phyloP scores from a whole-genome alignment of 2,888 invertebrate genomes.

The Erannis defoliaria region DNA sequence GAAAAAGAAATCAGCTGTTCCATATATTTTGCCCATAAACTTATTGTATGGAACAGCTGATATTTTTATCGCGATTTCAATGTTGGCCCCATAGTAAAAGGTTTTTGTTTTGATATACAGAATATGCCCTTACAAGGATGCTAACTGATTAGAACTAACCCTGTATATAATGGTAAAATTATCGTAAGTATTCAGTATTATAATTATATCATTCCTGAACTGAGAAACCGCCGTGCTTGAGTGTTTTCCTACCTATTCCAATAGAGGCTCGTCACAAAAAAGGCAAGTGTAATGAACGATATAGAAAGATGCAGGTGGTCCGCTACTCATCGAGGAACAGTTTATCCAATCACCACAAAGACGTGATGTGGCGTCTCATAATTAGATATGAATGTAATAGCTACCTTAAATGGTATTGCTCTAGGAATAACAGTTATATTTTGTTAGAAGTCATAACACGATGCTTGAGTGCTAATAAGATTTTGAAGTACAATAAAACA shows the following conservation, averaged over 20 bases:
- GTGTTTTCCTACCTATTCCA: slow-evolving; percentile 10
- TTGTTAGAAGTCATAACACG: slow-evolving; percentile 24
- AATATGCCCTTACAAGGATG: too few relatives aligned
- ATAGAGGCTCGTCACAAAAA: slow-evolving; percentile 25
- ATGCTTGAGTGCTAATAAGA: slow-evolving; percentile 20
- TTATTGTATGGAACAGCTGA: too few relatives aligned
- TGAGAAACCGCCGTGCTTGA: background rate
- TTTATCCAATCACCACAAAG: slow-evolving; percentile 44
- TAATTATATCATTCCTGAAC: background rate
- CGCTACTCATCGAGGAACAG: slow-evolving; percentile 38
- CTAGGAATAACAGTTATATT: slow-evolving; percentile 34
- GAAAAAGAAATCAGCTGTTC: too few relatives aligned
- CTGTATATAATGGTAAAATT: too few relatives aligned
- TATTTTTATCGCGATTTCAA: too few relatives aligned
- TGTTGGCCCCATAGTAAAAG: too few relatives aligned
- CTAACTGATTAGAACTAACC: too few relatives aligned
- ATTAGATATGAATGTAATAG: slow-evolving; percentile 45
- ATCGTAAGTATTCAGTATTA: too few relatives aligned
- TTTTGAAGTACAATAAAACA: background rate
- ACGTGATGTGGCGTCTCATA: slow-evolving; percentile 50
- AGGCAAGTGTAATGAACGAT: slow-evolving; percentile 23
- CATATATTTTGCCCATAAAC: too few relatives aligned
- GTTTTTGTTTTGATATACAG: too few relatives aligned
- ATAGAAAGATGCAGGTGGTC: slow-evolving; percentile 43
- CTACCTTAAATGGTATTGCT: slow-evolving; percentile 29